These are phyloP conservation scores for Ypsolopha scabrella DNA, from an alignment of 2,888 invertebrate genomes.

Conservation along the genomic window DNA sequence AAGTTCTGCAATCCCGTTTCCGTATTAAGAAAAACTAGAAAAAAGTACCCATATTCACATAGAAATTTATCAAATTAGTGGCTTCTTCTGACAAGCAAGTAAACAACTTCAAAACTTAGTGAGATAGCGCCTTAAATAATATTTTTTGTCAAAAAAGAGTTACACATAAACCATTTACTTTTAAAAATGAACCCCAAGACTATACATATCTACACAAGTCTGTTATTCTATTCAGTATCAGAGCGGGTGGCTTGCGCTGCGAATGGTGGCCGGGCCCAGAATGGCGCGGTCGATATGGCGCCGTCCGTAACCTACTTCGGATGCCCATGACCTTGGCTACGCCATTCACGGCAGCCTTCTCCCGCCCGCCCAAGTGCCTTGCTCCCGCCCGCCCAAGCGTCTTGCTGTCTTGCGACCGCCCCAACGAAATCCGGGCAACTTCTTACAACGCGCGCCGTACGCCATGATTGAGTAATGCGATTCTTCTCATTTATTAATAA, in stretches of 20 bases:
- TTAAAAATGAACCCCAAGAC: not conserved
- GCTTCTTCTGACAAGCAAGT: no score
- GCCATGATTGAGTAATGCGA: not conserved
- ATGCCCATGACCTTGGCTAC: constrained; percentile 66
- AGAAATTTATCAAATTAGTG: no score
- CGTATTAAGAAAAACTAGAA: no score
- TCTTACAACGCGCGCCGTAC: not conserved
- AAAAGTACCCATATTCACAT: no score
- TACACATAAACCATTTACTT: not conserved
- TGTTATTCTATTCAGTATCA: not conserved
- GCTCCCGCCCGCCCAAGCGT: constrained; percentile 9
- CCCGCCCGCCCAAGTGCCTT: constrained; percentile 25
- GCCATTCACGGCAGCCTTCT: constrained; percentile 62
- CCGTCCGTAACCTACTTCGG: constrained; percentile 69
- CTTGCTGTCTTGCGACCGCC: constrained; percentile 11
- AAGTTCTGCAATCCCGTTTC: no score
- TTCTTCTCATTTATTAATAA: not conserved
- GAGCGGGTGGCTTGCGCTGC: constrained; percentile 11
- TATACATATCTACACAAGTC: not conserved
- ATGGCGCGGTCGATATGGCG: constrained; percentile 51
- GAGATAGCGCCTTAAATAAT: no score
- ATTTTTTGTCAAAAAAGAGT: no score
- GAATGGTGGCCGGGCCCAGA: constrained; percentile 14
- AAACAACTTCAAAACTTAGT: no score
- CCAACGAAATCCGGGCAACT: not conserved